phyloP scores from a whole-genome alignment of 1,140 invertebrate species.

The Dendrolimus punctatus region DNA sequence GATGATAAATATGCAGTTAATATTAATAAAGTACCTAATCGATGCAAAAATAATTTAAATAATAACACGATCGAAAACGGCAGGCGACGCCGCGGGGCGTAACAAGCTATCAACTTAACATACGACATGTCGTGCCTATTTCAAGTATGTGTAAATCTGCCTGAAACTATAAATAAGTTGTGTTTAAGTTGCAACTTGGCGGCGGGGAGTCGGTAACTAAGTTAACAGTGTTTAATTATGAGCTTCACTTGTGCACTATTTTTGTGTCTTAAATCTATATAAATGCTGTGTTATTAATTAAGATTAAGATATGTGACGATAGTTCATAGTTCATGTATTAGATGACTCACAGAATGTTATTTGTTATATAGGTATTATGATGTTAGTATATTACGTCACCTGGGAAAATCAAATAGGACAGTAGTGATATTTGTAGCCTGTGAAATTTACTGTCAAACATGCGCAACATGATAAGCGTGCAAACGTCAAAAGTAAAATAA shows the following conservation, averaged over 20 bases:
- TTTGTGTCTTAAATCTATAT: conserved; percentile 5
- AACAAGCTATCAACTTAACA: conserved; percentile 3
- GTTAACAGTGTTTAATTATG: neutral
- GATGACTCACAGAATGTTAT: too few relatives aligned
- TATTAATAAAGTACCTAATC: neutral
- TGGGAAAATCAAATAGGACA: too few relatives aligned
- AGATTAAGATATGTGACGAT: too few relatives aligned
- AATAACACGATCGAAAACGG: conserved; percentile 1
- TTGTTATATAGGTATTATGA: too few relatives aligned
- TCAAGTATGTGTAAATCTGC: conserved; percentile 11
- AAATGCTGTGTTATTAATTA: neutral
- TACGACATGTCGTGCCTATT: conserved; percentile 1
- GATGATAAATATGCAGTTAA: too few relatives aligned
- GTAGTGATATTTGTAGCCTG: too few relatives aligned
- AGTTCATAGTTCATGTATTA: too few relatives aligned
- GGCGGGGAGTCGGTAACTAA: conserved; percentile 10
- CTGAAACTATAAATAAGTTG: conserved; percentile 13
- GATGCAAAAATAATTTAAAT: conserved; percentile 2
- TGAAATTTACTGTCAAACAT: too few relatives aligned
- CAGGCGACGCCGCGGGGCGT: conserved; percentile 9
- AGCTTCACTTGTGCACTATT: neutral
- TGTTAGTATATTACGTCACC: too few relatives aligned
- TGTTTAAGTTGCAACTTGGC: conserved; percentile 14
- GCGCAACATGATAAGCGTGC: too few relatives aligned
- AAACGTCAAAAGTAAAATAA: too few relatives aligned